Conservation (phyloP, 2,797 vertebrate genomes). For the Syndactyla subalaris region DNA sequence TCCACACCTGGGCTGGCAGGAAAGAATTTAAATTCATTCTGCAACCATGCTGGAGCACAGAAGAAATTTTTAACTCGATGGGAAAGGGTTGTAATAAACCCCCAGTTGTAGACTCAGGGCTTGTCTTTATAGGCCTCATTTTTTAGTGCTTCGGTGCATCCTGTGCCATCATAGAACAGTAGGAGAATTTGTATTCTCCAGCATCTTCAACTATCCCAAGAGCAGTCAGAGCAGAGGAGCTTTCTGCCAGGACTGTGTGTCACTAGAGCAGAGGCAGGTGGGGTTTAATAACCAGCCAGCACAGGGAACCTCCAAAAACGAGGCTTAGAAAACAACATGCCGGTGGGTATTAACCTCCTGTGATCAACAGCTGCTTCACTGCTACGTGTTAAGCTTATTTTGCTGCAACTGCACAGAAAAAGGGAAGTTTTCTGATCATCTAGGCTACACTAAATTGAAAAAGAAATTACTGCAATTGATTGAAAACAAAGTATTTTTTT, state of each 20-base stretch:
- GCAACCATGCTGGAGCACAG: neutral
- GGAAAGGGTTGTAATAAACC: neutral
- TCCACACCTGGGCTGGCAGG: constrained; percentile 6
- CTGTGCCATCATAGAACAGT: neutral
- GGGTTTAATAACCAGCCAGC: neutral
- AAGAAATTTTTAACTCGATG: neutral
- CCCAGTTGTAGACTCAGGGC: neutral
- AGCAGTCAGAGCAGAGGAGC: neutral
- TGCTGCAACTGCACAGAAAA: neutral
- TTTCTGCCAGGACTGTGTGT: neutral
- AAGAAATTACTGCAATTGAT: neutral
- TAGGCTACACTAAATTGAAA: neutral
- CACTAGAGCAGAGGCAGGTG: neutral
- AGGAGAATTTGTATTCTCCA: neutral
- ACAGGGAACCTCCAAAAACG: neutral
- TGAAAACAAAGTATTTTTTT: neutral
- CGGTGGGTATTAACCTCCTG: neutral
- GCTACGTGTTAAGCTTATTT: neutral
- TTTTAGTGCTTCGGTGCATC: neutral
- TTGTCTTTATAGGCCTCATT: neutral
- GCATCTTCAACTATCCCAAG: neutral
- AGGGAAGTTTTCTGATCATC: neutral
- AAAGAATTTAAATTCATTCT: constrained; percentile 1
- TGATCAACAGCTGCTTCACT: neutral
- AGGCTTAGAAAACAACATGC: neutral